phyloP scores from a whole-genome alignment of 2,888 invertebrate genomes.

The Xestoiulus laeticollis region DNA sequence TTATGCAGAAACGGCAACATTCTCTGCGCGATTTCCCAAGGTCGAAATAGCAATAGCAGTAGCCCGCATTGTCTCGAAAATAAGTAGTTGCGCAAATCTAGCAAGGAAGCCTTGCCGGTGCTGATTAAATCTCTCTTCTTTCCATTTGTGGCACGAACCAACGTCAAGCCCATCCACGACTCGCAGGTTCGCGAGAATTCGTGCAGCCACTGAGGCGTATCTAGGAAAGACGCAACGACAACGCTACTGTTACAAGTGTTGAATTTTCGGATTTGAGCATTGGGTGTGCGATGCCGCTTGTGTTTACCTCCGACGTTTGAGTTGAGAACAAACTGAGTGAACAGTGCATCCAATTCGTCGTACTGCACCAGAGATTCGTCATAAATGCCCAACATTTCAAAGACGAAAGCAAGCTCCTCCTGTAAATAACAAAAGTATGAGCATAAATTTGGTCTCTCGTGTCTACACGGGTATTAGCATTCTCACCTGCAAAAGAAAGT shows the following conservation, averaged over 20 bases:
- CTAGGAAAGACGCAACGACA: constrained; percentile 63
- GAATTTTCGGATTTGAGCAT: neutral
- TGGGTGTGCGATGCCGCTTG: neutral
- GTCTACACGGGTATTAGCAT: neutral
- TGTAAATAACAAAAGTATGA: constrained; percentile 64
- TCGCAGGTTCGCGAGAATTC: constrained; percentile 82
- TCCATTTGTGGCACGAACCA: constrained; percentile 61
- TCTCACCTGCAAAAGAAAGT: constrained; percentile 86
- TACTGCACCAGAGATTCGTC: constrained; percentile 96
- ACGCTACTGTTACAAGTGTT: neutral
- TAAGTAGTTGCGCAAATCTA: constrained; percentile 92
- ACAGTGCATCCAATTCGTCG: constrained; percentile 95
- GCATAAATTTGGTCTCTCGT: no score
- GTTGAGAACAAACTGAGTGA: constrained; percentile 95
- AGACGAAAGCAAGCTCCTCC: constrained; percentile 92
- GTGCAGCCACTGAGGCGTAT: constrained; percentile 84
- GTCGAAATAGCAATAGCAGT: constrained; percentile 69
- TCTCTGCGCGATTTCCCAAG: constrained; percentile 90
- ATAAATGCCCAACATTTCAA: constrained; percentile 91
- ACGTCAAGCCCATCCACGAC: constrained; percentile 83
- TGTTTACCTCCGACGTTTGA: constrained; percentile 78
- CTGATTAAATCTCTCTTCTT: constrained; percentile 62
- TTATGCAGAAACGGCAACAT: constrained; percentile 90
- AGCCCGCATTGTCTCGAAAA: constrained; percentile 92
- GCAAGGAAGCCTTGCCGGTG: constrained; percentile 73